Conservation (phyloP, 2,888 invertebrate genomes). For the Baronia brevicornis region DNA sequence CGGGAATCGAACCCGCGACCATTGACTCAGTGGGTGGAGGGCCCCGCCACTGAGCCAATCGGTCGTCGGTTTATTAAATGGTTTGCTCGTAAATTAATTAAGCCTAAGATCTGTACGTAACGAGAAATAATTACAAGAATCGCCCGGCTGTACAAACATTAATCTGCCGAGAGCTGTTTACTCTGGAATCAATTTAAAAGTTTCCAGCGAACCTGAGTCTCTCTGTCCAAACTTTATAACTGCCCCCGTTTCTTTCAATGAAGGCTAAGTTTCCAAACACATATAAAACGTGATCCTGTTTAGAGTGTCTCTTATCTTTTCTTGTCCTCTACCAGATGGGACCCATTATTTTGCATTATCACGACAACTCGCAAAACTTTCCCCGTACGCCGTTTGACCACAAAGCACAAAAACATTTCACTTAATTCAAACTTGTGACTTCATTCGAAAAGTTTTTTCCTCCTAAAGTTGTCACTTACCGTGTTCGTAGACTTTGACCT, state of each 20-base stretch:
- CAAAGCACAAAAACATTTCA: conserved; percentile 25
- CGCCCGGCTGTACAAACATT: conserved; percentile 31
- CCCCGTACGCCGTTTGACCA: conserved; percentile 35
- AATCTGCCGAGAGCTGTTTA: conserved; percentile 39
- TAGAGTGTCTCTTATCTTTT: conserved; percentile 46
- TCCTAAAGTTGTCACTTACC: no score
- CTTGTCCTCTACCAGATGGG: conserved; percentile 46
- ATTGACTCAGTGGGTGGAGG: no score
- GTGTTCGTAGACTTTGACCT: no score
- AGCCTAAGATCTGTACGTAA: no score
- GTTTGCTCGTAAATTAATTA: no score
- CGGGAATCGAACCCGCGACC: no score
- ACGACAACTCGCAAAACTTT: conserved; percentile 49
- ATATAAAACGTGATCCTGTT: conserved; percentile 56
- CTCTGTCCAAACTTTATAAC: conserved; percentile 28
- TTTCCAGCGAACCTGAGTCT: conserved; percentile 34
- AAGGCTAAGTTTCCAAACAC: conserved; percentile 45
- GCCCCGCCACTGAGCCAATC: no score
- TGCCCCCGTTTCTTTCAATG: conserved; percentile 52
- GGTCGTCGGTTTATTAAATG: no score
- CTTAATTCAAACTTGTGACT: conserved; percentile 12
- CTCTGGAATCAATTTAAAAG: conserved; percentile 48
- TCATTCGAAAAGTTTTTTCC: conserved; percentile 1
- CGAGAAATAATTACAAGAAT: no score
- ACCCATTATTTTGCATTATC: conserved; percentile 65